Percentiles rank a stretch among this genome's conserved stretches.
These are phyloP conservation scores for Therioaphis trifolii DNA, from an alignment of 2,888 invertebrate genomes.

Conservation along the genomic window DNA sequence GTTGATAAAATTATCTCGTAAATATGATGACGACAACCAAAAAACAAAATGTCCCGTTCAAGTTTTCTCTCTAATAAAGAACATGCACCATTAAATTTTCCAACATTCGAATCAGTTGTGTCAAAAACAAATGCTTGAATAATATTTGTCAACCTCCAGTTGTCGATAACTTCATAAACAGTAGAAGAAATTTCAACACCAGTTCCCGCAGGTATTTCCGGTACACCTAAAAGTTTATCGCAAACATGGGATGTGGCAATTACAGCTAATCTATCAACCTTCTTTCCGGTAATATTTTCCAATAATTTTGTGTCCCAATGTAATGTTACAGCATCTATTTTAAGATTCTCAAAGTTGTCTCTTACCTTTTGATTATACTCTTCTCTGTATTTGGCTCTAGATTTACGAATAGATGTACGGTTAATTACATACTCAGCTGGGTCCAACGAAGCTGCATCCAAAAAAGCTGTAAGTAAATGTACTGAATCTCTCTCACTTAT, in stretches of 20 bases:
- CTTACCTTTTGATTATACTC: not conserved
- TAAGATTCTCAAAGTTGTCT: too few relatives aligned
- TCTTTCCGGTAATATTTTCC: too few relatives aligned
- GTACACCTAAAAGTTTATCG: too few relatives aligned
- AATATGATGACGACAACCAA: not conserved
- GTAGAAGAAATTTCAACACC: not conserved
- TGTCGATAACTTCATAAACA: not conserved
- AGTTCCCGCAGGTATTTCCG: not conserved
- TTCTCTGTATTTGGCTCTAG: not conserved
- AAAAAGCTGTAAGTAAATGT: slow-evolving; percentile 3
- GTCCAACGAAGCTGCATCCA: not conserved
- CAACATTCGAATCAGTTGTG: slow-evolving; percentile 7
- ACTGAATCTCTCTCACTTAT: not conserved
- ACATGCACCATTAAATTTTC: slow-evolving; percentile 19
- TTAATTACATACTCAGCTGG: slow-evolving; percentile 6
- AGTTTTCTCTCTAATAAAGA: not conserved
- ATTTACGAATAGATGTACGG: slow-evolving; percentile 17
- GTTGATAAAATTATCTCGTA: too few relatives aligned
- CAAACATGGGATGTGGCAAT: too few relatives aligned
- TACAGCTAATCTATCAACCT: too few relatives aligned
- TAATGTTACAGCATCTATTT: too few relatives aligned
- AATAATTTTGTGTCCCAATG: too few relatives aligned
- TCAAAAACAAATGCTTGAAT: slow-evolving; percentile 13
- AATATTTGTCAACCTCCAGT: not conserved
- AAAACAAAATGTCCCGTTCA: not conserved